Evolutionary conservation across 2,888 invertebrate genomes (phyloP).

Genomic region (Watsonalla binaria): DNA sequence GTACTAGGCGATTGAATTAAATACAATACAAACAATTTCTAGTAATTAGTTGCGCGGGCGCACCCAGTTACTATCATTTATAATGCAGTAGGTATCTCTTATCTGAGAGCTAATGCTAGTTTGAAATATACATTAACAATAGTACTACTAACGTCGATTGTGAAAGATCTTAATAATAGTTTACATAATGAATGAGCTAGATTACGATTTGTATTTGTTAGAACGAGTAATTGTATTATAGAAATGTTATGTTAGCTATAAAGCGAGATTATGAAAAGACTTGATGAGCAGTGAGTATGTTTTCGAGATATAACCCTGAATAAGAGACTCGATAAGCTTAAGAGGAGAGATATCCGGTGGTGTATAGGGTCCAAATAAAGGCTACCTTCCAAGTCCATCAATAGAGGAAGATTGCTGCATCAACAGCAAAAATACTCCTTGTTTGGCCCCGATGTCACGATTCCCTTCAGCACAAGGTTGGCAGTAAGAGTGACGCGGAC

Average conservation of each 20-base stretch:
- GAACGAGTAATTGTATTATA: neutral
- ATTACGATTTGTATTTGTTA: neutral
- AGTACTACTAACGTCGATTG: slow-evolving; percentile 21
- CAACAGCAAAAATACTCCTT: too few species aligned
- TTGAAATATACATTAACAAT: slow-evolving; percentile 25
- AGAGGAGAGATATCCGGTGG: too few species aligned
- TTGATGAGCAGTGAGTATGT: too few species aligned
- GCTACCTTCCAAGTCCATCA: too few species aligned
- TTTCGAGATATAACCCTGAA: too few species aligned
- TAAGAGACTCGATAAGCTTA: too few species aligned
- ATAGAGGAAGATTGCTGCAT: too few species aligned
- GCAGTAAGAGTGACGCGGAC: too few species aligned
- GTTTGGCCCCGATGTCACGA: too few species aligned
- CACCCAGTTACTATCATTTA: slow-evolving; percentile 37
- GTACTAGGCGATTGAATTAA: slow-evolving; percentile 25
- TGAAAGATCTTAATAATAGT: slow-evolving; percentile 2
- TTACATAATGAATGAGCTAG: neutral
- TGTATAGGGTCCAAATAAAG: too few species aligned
- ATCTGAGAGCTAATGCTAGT: slow-evolving; percentile 23
- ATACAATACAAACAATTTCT: slow-evolving; percentile 24
- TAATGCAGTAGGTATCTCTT: slow-evolving; percentile 26
- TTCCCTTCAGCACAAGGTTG: too few species aligned
- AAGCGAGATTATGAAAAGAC: neutral
- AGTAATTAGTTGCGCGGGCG: slow-evolving; percentile 28
- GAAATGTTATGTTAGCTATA: neutral